phyloP scores from a whole-genome alignment of 2,888 invertebrate species.

The Tipula helvola region DNA sequence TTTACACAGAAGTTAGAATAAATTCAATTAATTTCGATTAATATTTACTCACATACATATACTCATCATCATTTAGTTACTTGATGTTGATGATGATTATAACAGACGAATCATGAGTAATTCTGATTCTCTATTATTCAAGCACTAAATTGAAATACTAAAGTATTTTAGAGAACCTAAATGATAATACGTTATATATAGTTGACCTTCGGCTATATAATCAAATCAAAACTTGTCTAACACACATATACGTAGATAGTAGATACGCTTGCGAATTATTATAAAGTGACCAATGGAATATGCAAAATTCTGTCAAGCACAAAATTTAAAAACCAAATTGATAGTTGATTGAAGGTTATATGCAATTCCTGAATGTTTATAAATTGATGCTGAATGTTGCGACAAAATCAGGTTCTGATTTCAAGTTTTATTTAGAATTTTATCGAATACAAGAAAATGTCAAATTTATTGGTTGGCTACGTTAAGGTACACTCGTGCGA shows the following conservation, averaged over 20 bases:
- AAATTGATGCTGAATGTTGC: background rate
- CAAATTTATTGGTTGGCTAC: background rate
- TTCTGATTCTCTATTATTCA: background rate
- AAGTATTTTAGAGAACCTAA: background rate
- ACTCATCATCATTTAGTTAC: too few species aligned
- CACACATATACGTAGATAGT: background rate
- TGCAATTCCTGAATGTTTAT: background rate
- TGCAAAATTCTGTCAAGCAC: background rate
- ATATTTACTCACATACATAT: background rate
- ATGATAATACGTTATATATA: background rate
- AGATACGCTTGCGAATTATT: background rate
- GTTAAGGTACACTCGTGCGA: background rate
- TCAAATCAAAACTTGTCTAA: background rate
- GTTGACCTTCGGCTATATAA: background rate
- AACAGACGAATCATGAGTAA: background rate
- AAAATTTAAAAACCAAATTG: background rate
- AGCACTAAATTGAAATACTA: background rate
- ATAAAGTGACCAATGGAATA: background rate
- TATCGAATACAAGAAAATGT: background rate
- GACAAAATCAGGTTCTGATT: background rate
- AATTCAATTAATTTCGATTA: conserved; percentile 4
- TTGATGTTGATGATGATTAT: background rate
- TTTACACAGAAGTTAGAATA: background rate
- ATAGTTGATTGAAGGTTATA: background rate
- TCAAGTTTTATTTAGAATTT: background rate